Percentiles rank a stretch among this genome's conserved stretches.
These are phyloP conservation scores for Sardina pilchardus DNA, from an alignment of 2,113 vertebrate genomes.

Conservation along the genomic window DNA sequence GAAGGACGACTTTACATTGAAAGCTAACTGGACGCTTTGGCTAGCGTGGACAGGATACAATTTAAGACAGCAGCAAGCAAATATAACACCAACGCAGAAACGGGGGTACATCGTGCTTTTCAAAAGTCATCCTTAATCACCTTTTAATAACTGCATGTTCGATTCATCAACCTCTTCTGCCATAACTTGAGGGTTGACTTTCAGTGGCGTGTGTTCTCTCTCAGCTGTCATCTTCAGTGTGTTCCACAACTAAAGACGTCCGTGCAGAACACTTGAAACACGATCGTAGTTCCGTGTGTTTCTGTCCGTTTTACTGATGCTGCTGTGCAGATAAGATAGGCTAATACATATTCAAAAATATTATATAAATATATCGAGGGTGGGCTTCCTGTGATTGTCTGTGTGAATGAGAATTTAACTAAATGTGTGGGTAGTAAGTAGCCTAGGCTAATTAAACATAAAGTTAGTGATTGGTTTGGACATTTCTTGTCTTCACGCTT, in stretches of 20 bases:
- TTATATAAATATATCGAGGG: no score
- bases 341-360: no score
- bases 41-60: background rate
- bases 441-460: background rate
- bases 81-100: background rate
- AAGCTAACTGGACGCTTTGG: no score
- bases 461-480: background rate
- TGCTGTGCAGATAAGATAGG: background rate
- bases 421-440: background rate
- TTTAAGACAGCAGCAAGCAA: background rate
- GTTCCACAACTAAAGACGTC: conserved; percentile 44
- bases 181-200: background rate
- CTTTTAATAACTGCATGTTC: conserved; percentile 56
- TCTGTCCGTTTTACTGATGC: background rate
- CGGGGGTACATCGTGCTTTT: background rate
- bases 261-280: conserved; percentile 17
- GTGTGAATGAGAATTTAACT: no score
- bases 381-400: no score
- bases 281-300: background rate
- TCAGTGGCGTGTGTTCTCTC: background rate
- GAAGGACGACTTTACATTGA: background rate
- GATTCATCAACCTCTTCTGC: conserved; percentile 27
- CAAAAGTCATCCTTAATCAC: conserved; percentile 25
- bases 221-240: conserved; percentile 51
- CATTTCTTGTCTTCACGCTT: background rate